phyloP scores from a whole-genome alignment of 2,113 vertebrate genomes.

The Oceanodroma tethys region DNA sequence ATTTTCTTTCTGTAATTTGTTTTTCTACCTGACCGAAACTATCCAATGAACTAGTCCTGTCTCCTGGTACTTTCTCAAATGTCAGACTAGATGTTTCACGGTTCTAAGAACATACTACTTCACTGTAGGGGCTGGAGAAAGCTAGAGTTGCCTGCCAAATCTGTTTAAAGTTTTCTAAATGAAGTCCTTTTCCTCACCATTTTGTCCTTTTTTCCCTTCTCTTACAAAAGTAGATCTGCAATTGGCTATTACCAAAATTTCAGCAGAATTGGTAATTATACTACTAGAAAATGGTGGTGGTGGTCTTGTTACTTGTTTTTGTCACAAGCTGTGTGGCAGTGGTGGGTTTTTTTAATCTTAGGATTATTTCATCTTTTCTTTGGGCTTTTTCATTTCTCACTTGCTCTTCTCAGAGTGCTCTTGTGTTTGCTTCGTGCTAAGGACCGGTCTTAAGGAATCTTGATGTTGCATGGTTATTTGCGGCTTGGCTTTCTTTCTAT shows the following conservation, averaged over 20 bases:
- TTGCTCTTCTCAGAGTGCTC: not conserved
- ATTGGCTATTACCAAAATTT: not conserved
- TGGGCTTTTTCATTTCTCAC: not conserved
- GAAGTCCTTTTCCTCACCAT: not conserved
- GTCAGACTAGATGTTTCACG: not conserved
- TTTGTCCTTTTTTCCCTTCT: not conserved
- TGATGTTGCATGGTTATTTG: conserved; percentile 37
- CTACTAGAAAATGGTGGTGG: not conserved
- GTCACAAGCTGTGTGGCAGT: not conserved
- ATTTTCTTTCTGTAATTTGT: not conserved
- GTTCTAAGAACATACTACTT: not conserved
- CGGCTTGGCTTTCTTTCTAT: conserved; percentile 34
- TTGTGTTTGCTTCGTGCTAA: conserved; percentile 24
- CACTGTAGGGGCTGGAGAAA: not conserved
- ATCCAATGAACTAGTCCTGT: not conserved
- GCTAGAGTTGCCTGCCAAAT: not conserved
- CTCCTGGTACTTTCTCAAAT: not conserved
- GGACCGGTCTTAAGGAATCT: conserved; percentile 28
- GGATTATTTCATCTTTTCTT: not conserved
- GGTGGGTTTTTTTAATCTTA: not conserved
- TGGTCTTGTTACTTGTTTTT: not conserved
- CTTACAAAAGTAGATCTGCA: not conserved
- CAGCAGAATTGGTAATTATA: not conserved
- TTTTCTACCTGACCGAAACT: not conserved
- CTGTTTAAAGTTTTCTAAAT: not conserved